Conservation (phyloP, 2,113 vertebrate genomes). For the Eira barbara region DNA sequence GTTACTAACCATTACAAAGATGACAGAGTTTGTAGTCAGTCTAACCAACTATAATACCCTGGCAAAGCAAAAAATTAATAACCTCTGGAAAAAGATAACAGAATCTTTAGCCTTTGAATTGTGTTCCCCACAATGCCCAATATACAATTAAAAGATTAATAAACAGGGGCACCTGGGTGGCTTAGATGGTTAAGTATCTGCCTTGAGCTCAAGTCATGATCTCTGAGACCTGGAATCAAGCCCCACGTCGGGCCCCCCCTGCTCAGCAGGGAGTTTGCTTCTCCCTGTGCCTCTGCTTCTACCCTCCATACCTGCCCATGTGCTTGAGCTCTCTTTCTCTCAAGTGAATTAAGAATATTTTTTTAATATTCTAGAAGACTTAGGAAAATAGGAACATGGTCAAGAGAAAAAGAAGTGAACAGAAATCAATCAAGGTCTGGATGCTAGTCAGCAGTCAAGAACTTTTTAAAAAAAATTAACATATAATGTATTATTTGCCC, state of each 20-base stretch:
- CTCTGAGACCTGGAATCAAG: background rate
- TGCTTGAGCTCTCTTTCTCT: background rate
- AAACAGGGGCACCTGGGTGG: background rate
- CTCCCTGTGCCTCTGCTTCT: background rate
- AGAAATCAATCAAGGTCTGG: background rate
- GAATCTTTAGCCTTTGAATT: background rate
- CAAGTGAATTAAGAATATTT: background rate
- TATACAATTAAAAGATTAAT: constrained; percentile 3
- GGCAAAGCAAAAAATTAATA: background rate
- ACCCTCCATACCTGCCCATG: background rate
- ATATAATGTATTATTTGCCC: too few species aligned
- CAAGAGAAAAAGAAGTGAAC: background rate
- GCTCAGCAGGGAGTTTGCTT: background rate
- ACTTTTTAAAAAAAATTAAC: too few species aligned
- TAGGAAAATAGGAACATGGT: background rate
- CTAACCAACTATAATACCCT: background rate
- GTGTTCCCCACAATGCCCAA: background rate
- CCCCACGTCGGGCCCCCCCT: too few species aligned
- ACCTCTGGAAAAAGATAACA: background rate
- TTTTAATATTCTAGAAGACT: background rate
- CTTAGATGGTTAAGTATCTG: background rate
- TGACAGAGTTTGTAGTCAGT: background rate
- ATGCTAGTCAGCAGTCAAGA: background rate
- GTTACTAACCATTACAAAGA: background rate
- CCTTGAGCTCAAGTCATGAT: background rate